Conservation (phyloP, 2,113 vertebrate species). For the Salvelinus namaycush region DNA sequence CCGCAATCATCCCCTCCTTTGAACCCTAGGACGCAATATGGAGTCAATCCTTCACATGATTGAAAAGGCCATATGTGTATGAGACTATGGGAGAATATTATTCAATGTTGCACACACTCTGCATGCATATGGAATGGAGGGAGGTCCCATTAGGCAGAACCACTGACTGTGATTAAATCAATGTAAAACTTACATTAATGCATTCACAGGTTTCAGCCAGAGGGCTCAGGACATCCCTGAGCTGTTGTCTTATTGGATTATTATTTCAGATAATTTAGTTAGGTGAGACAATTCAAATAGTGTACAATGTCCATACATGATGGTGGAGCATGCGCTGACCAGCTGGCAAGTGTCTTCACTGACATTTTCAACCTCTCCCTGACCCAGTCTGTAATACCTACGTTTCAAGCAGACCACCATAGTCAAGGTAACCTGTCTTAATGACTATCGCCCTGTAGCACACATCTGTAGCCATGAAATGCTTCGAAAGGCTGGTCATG, state of each 20-base stretch:
- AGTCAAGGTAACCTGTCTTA: too few relatives aligned
- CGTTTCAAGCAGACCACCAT: too few relatives aligned
- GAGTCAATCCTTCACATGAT: conserved; percentile 68
- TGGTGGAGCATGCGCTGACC: neutral
- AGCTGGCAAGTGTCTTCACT: too few relatives aligned
- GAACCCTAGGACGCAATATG: conserved; percentile 56
- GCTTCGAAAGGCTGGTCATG: too few relatives aligned
- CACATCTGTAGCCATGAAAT: too few relatives aligned
- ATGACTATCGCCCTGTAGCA: too few relatives aligned
- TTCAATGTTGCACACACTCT: conserved; percentile 58
- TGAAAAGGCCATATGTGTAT: conserved; percentile 53
- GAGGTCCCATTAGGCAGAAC: conserved; percentile 39
- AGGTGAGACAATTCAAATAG: conserved; percentile 56
- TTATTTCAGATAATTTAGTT: conserved; percentile 71
- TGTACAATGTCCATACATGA: conserved; percentile 45
- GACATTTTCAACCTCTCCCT: neutral
- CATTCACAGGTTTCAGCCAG: neutral
- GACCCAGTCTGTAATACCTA: too few relatives aligned
- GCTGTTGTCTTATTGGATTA: conserved; percentile 64
- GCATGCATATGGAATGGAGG: conserved; percentile 47
- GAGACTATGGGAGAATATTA: conserved; percentile 45
- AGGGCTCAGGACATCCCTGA: neutral
- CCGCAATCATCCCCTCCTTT: conserved; percentile 69
- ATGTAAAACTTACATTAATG: conserved; percentile 20
- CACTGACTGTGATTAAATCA: conserved; percentile 67